These are phyloP conservation scores for Trichogramma pretiosum DNA, from an alignment of 1,140 invertebrate genomes.

Conservation along the genomic window DNA sequence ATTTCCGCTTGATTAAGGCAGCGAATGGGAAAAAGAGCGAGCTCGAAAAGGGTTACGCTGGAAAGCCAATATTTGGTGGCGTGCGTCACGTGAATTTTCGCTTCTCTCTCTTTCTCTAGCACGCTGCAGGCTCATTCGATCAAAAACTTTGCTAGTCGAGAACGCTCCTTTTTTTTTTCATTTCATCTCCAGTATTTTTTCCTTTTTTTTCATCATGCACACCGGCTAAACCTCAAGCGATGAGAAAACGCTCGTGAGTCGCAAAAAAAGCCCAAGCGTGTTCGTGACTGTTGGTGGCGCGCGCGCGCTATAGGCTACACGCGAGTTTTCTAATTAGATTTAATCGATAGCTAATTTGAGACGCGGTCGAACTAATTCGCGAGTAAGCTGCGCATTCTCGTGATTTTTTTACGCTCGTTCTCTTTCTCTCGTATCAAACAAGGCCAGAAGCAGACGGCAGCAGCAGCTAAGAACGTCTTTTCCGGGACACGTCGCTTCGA, in stretches of 20 bases:
- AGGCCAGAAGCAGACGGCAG: too few species aligned
- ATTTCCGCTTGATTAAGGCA: slow-evolving; percentile 39
- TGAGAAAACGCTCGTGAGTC: too few species aligned
- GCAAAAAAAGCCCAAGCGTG: slow-evolving; percentile 18
- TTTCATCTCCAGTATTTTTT: background rate
- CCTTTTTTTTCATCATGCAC: background rate
- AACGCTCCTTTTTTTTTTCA: background rate
- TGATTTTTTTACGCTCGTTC: background rate
- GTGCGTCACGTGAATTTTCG: too few species aligned
- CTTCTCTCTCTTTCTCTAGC: too few species aligned
- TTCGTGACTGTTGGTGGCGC: too few species aligned
- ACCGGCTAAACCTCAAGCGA: background rate
- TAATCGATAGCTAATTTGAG: slow-evolving; percentile 29
- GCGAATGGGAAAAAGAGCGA: slow-evolving; percentile 8
- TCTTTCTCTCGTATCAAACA: background rate
- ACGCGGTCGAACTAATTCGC: too few species aligned
- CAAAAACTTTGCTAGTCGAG: too few species aligned
- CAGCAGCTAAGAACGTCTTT: too few species aligned
- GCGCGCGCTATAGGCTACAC: slow-evolving; percentile 14
- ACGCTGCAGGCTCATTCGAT: too few species aligned
- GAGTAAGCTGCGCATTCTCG: background rate
- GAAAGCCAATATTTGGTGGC: too few species aligned
- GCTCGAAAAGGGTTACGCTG: too few species aligned
- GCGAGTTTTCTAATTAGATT: slow-evolving; percentile 32
- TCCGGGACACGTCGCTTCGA: too few species aligned